Conservation (phyloP, 2,113 vertebrate genomes). For the Myocastor coypus region DNA sequence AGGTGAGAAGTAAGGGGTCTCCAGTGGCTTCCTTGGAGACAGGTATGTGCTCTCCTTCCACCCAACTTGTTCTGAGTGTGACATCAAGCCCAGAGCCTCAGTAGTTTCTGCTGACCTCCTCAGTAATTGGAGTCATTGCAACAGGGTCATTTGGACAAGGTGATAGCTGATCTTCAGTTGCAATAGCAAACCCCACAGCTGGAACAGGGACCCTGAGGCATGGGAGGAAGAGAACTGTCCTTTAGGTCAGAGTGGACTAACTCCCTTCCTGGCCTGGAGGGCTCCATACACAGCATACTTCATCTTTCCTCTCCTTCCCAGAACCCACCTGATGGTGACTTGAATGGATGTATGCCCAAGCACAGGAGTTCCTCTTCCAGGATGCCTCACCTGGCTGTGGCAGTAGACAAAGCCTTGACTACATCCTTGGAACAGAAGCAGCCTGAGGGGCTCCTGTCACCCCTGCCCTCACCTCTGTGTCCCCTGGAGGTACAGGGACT, state of each 20-base stretch:
- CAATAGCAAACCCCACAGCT: no score
- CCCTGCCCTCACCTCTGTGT: slow-evolving; percentile 79
- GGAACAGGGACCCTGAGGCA: background rate
- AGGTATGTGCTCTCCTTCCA: background rate
- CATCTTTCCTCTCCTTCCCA: slow-evolving; percentile 77
- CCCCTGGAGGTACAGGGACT: slow-evolving; percentile 83
- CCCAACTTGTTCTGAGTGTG: background rate
- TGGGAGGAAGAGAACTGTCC: background rate
- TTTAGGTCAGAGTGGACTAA: background rate
- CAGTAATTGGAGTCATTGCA: background rate
- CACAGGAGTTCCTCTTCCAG: slow-evolving; percentile 89
- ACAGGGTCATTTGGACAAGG: background rate
- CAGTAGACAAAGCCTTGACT: slow-evolving; percentile 86
- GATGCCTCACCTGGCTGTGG: slow-evolving; percentile 84
- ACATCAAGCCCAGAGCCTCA: background rate
- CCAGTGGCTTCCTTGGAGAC: background rate
- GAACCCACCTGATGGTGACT: slow-evolving; percentile 86
- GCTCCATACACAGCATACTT: background rate
- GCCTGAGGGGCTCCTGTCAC: slow-evolving; percentile 66
- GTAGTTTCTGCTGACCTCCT: background rate
- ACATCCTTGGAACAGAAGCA: slow-evolving; percentile 85
- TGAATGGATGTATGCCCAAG: slow-evolving; percentile 87
- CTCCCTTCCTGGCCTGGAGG: background rate
- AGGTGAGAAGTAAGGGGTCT: slow-evolving; percentile 84
- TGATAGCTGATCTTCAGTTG: background rate